Conservation (phyloP, 2,797 vertebrate genomes). For the Premnoplex brunnescens region DNA sequence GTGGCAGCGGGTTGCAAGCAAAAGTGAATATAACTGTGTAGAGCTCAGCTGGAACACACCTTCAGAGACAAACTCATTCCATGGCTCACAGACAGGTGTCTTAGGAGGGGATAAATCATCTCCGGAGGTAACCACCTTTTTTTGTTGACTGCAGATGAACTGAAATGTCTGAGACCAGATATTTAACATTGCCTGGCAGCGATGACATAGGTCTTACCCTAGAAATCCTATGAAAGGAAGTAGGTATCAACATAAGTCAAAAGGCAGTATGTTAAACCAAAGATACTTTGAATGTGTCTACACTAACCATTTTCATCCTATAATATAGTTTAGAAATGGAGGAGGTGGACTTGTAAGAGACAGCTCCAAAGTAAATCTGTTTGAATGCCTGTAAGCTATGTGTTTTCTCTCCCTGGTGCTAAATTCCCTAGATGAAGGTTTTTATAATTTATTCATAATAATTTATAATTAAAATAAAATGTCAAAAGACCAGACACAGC, state of each 20-base stretch:
- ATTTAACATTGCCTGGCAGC: not conserved
- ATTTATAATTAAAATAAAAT: not conserved
- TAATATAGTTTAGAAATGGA: not conserved
- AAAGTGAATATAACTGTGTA: not conserved
- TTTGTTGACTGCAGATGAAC: not conserved
- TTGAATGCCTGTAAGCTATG: conserved; percentile 12
- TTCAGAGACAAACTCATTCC: not conserved
- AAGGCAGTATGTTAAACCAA: not conserved
- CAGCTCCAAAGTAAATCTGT: not conserved
- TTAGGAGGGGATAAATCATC: not conserved
- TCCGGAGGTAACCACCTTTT: not conserved
- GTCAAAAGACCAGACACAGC: not conserved
- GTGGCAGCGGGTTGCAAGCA: not conserved
- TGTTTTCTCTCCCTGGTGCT: conserved; percentile 11
- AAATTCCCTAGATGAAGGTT: not conserved
- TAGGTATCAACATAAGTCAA: not conserved
- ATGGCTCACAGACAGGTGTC: not conserved
- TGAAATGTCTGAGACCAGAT: not conserved
- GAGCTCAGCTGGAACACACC: not conserved
- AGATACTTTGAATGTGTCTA: not conserved
- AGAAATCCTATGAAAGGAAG: not conserved
- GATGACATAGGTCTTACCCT: not conserved
- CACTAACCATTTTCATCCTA: not conserved
- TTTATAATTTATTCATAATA: not conserved
- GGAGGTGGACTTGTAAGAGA: not conserved